A percentile compares a stretch with the other conserved stretches of the same genome.
These are phyloP conservation scores for Mycteria americana DNA, from an alignment of 2,797 vertebrate genomes.

Conservation along the genomic window DNA sequence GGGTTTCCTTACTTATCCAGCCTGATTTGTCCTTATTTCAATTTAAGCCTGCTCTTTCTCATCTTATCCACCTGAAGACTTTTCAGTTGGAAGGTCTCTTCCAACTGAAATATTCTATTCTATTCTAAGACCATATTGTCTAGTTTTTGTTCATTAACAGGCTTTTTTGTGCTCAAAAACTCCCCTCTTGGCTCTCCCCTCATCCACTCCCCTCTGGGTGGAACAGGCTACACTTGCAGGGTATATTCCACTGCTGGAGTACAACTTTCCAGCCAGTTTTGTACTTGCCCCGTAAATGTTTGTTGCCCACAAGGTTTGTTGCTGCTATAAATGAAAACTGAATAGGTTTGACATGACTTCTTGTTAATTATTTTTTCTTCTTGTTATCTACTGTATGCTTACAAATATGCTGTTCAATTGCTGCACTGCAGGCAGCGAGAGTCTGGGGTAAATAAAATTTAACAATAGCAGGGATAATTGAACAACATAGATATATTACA, in stretches of 20 bases:
- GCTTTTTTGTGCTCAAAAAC: not conserved
- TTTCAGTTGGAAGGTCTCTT: not conserved
- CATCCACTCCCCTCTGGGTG: not conserved
- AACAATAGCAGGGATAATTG: not conserved
- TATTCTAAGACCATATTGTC: not conserved
- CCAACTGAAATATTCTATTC: not conserved
- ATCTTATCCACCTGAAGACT: not conserved
- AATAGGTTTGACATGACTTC: not conserved
- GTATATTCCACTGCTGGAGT: not conserved
- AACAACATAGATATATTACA: not conserved
- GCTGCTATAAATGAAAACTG: not conserved
- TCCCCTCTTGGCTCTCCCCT: not conserved
- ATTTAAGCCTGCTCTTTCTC: not conserved
- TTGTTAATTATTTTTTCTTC: conserved; percentile 1
- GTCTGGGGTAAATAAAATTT: not conserved
- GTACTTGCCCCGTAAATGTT: not conserved
- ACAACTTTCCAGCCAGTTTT: not conserved
- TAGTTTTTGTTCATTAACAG: not conserved
- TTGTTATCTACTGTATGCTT: not conserved
- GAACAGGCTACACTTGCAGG: not conserved
- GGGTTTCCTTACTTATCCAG: not conserved
- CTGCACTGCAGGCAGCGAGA: not conserved
- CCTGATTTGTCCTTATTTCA: not conserved
- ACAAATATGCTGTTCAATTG: not conserved
- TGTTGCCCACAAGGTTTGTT: not conserved